Base-by-base conservation (phyloP, 2,113 vertebrate genomes). In the Trochalopteron elliotii region DNA sequence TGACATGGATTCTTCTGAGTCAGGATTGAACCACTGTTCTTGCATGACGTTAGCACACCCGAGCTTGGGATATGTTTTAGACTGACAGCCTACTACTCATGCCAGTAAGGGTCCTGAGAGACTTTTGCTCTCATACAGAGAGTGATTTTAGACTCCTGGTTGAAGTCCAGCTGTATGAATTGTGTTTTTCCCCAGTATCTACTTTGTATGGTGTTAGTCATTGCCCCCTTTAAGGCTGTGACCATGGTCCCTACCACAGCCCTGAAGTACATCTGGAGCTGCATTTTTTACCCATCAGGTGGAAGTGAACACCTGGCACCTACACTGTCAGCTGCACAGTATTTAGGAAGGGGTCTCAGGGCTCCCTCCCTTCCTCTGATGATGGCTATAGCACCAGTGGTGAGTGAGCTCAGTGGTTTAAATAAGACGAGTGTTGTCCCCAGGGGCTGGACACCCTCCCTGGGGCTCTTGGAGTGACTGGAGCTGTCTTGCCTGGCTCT, bases 281-380 rank as follows among this genome's bases (percentile, higher is more conserved):
- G 40, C 56, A 18, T 40, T 75, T 81, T n/a, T 52, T 39, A 37
- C 44, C 37, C 2, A 3, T 28, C 24, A 83, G 15, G 2, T 47
- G 33, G 64, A 67, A 83, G 30, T 24, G 33, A 63, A 24, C 72
- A 64, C 30, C 86, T 91, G 61, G 65, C 37, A 50, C 12, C 59
- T 10, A 13, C 39, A 45, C 33, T 14, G 8, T 21, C 63, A 86
- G 45, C 87, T 91, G 74, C 44, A 64, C 40, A 27, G 57, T 30
- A 60, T 81, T 95, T 87, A 75, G 15, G 78, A 31, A 25, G 47
- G 19, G 56, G 7, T 49, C 64, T 52, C 27, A 35, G 33, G 5
- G 3, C 7, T 42, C 5, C 0, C 0, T 83, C 5, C 5, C 24
- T 27, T 45, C 7, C 15, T 21, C 30, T 15, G 8, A 2, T 0